Percentiles rank a stretch among this genome's conserved stretches.
Evolutionary conservation across 2,888 invertebrate species (phyloP).

Genomic region (Amphimallon solstitiale): DNA sequence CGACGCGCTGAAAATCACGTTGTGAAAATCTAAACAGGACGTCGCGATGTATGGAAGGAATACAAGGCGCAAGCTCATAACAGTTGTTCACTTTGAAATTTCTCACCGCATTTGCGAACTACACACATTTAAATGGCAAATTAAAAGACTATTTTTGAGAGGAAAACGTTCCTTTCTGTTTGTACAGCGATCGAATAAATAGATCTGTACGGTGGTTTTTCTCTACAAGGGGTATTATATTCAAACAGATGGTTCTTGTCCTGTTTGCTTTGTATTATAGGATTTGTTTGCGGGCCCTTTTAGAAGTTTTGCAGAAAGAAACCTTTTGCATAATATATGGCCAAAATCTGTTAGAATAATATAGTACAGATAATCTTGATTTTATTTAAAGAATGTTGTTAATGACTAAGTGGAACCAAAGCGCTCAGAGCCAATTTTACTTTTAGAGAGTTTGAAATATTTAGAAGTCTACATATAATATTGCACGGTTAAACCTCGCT

Average conservation of each 20-base stretch:
- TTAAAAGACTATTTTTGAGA: conserved; percentile 9
- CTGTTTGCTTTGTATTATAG: conserved; percentile 12
- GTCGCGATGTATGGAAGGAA: background rate
- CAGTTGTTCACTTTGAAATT: conserved; percentile 14
- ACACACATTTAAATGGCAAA: conserved; percentile 2
- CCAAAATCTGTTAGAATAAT: too few relatives aligned
- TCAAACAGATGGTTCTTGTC: conserved; percentile 1
- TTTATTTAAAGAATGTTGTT: too few relatives aligned
- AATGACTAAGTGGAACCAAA: too few relatives aligned
- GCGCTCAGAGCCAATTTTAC: too few relatives aligned
- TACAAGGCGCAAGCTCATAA: conserved; percentile 6
- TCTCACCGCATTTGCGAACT: background rate
- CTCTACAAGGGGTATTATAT: background rate
- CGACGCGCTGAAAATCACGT: conserved; percentile 22
- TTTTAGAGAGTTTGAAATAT: too few relatives aligned
- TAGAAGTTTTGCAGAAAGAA: too few relatives aligned
- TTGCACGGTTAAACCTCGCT: too few relatives aligned
- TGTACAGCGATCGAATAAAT: conserved; percentile 16
- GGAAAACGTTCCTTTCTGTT: conserved; percentile 6
- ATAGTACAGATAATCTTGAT: too few relatives aligned
- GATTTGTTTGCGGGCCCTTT: background rate
- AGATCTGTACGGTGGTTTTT: background rate
- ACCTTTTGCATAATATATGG: too few relatives aligned
- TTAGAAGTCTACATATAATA: too few relatives aligned
- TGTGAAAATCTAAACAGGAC: conserved; percentile 19